These are phyloP conservation scores for Diadophis punctatus DNA, from an alignment of 2,113 vertebrate species.

Conservation along the genomic window DNA sequence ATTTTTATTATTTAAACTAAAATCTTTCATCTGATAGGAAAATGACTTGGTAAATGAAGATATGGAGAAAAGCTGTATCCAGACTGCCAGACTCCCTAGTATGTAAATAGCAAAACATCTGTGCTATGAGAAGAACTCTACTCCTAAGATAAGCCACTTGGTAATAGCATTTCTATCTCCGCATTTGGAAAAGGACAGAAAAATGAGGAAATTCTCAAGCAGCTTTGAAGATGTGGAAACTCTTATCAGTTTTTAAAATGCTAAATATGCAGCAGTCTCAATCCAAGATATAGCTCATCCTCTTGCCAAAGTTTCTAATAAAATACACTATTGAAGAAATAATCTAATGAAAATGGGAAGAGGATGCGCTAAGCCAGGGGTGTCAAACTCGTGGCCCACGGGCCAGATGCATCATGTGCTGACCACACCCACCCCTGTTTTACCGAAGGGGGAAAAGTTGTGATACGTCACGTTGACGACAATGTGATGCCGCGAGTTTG, in stretches of 20 bases:
- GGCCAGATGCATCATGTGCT: accelerated
- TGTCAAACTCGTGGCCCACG: accelerated
- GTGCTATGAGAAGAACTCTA: slow-evolving; percentile 30
- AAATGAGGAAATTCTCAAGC: slow-evolving; percentile 25
- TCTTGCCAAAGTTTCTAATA: slow-evolving; percentile 23
- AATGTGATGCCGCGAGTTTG: too few relatives aligned
- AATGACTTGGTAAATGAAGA: slow-evolving; percentile 51
- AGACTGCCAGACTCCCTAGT: slow-evolving; percentile 30
- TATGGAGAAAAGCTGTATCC: slow-evolving; percentile 32
- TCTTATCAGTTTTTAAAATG: slow-evolving; percentile 30
- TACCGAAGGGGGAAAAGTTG: too few relatives aligned
- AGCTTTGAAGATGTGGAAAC: slow-evolving; percentile 17
- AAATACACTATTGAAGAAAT: slow-evolving; percentile 16
- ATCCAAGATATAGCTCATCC: slow-evolving; percentile 10
- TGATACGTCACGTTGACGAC: too few relatives aligned
- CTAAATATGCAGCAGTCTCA: slow-evolving; percentile 25
- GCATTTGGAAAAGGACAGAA: neutral
- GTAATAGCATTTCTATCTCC: slow-evolving; percentile 30
- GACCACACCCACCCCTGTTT: too few relatives aligned
- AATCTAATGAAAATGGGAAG: neutral
- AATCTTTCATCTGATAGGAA: slow-evolving; percentile 31
- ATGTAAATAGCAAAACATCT: slow-evolving; percentile 50
- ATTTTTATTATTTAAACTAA: slow-evolving; percentile 30
- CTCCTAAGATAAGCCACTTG: slow-evolving; percentile 32
- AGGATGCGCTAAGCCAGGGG: neutral